Evolutionary conservation across 2,797 vertebrate genomes (phyloP), one percentile per base, ranked within the genome.

Genomic region (Kryptolebias ocellatus): DNA sequence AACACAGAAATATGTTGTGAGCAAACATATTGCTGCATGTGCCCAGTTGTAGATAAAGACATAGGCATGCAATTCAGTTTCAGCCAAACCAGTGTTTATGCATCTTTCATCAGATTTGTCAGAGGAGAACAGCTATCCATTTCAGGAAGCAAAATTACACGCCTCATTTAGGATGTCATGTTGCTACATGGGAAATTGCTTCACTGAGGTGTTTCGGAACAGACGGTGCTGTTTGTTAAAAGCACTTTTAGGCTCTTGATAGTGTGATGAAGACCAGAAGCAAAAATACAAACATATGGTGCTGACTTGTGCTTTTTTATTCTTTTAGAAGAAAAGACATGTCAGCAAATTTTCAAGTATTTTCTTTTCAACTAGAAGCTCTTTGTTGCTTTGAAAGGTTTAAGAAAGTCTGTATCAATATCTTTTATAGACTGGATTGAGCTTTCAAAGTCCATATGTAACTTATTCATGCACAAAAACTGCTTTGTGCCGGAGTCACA

Each of bases 61-160:
- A 4, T 8, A 7, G 9, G 2, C 10, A 18, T 14, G 20, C 58
- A 29, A n/a, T 31, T 47, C 24, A 4, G 44, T 5, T 49, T 60
- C 28, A 49, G 28, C 67, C 62, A 72, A 70, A 71, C 39, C 59
- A 24, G n/a, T 3, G 0, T 57, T 83, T 85, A 87, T 90, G 81
- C 81, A 88, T 86, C 51, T 86, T 88, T 88, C 84, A 89, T 83
- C 42, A 81, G 75, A 51, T 53, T 53, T 70, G 81, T 75, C 64
- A 64, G 80, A 68, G 7, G 1, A 56, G 60, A 9, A 3, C 16
- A 60, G 73, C 50, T 69, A 29, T 76, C 53, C 50, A 27, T 86
- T 78, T 67, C 60, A 78, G 73, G 59, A 71, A 34, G 53, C 70
- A 47, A 64, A 72, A 84, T 89, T 88, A 87, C 86, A 83, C 60